These are phyloP conservation scores for Agrypnus murinus DNA, from an alignment of 2,888 invertebrate species.

Conservation along the genomic window DNA sequence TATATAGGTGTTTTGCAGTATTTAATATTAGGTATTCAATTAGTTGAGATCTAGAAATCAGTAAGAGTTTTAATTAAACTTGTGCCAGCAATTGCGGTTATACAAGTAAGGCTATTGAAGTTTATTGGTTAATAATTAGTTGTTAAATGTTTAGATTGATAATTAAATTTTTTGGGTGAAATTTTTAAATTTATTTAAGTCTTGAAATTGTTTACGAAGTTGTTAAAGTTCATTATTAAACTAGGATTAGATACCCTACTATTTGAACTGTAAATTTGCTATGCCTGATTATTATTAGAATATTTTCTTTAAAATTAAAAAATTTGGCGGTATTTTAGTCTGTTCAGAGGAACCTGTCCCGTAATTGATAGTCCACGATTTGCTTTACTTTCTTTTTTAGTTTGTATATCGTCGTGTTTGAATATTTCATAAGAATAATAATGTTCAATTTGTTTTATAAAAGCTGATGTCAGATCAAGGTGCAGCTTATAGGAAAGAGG, in stretches of 20 bases:
- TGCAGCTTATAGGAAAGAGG: slow-evolving; percentile 79
- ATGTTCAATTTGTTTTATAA: slow-evolving; percentile 71
- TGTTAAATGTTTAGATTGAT: slow-evolving; percentile 65
- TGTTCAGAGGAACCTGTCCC: slow-evolving; percentile 81
- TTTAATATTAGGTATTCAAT: slow-evolving; percentile 76
- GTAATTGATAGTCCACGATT: slow-evolving; percentile 80
- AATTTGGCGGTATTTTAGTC: slow-evolving; percentile 82
- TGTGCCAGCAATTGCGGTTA: slow-evolving; percentile 84
- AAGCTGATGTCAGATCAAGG: slow-evolving; percentile 81
- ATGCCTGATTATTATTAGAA: slow-evolving; percentile 75
- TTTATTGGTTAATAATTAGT: slow-evolving; percentile 72
- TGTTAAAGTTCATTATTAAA: slow-evolving; percentile 71
- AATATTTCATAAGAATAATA: slow-evolving; percentile 71
- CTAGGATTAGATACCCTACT: slow-evolving; percentile 84
- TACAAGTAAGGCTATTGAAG: slow-evolving; percentile 76
- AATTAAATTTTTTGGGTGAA: slow-evolving; percentile 75
- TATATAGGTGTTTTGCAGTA: slow-evolving; percentile 71
- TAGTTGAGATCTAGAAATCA: slow-evolving; percentile 78
- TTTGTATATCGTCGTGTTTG: slow-evolving; percentile 70
- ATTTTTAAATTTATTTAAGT: slow-evolving; percentile 70
- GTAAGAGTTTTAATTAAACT: slow-evolving; percentile 76
- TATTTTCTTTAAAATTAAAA: slow-evolving; percentile 80
- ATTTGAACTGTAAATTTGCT: slow-evolving; percentile 71
- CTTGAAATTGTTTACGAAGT: slow-evolving; percentile 70
- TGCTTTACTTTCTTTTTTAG: slow-evolving; percentile 72